phyloP scores from a whole-genome alignment of 2,113 vertebrate genomes.

The Naja naja region DNA sequence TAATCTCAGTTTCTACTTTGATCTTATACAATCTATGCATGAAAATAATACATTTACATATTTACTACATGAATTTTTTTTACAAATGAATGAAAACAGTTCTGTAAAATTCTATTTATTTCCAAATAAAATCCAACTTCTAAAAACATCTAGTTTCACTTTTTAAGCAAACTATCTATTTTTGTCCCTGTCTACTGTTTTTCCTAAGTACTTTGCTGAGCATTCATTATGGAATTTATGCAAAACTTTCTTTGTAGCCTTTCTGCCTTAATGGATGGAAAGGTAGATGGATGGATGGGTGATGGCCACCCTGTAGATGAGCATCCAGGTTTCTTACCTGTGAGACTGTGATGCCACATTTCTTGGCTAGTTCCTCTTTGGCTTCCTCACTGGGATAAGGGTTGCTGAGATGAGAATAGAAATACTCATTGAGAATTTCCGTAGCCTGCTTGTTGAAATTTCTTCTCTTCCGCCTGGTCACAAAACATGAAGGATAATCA shows the following conservation, averaged over 20 bases:
- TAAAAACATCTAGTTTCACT: not conserved
- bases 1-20: not conserved
- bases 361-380: conserved; percentile 99
- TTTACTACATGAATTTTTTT: not conserved
- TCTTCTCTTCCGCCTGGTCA: conserved; percentile 90
- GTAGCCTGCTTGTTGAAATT: conserved; percentile 99
- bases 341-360: conserved; percentile 97
- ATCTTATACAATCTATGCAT: not conserved
- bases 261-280: not conserved
- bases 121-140: not conserved
- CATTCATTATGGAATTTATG: not conserved
- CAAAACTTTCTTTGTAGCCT: not conserved
- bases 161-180: not conserved
- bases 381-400: conserved; percentile 99
- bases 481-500: conserved; percentile 52
- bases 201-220: not conserved
- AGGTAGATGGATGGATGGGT: not conserved
- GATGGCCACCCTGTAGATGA: not conserved
- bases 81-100: not conserved
- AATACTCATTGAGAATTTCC: conserved; percentile 99
- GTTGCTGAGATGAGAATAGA: conserved; percentile 99
- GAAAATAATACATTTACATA: not conserved
- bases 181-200: not conserved
- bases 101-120: not conserved
- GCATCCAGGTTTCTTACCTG: conserved; percentile 78